These are phyloP conservation scores for Aphelenchoides besseyi DNA, from an alignment of 1,140 invertebrate species.

Conservation along the genomic window DNA sequence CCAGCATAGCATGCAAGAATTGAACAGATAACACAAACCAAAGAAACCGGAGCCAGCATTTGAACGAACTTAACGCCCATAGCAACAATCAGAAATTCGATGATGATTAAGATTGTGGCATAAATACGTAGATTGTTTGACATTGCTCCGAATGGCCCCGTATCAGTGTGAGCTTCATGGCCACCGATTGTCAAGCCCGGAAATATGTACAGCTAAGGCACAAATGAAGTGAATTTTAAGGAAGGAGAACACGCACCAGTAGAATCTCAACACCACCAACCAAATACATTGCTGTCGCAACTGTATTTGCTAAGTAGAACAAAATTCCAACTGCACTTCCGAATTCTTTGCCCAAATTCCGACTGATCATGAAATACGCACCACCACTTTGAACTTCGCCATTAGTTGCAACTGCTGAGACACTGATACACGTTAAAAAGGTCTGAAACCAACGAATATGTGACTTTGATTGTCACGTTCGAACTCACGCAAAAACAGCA, in stretches of 20 bases:
- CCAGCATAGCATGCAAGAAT: slow-evolving; percentile 67
- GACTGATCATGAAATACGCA: slow-evolving; percentile 94
- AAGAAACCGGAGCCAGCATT: slow-evolving; percentile 66
- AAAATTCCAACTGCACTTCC: slow-evolving; percentile 96
- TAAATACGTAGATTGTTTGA: slow-evolving; percentile 66
- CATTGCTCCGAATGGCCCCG: slow-evolving; percentile 60
- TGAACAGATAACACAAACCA: slow-evolving; percentile 66
- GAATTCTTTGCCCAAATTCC: slow-evolving; percentile 90
- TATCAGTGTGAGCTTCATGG: slow-evolving; percentile 59
- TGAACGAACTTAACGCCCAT: slow-evolving; percentile 67
- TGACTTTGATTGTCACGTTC: neutral
- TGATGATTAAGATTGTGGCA: slow-evolving; percentile 65
- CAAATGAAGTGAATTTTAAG: slow-evolving; percentile 27
- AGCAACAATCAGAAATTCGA: slow-evolving; percentile 66
- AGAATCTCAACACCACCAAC: slow-evolving; percentile 95
- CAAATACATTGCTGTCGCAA: slow-evolving; percentile 96
- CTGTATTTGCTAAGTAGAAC: slow-evolving; percentile 96
- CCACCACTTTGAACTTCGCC: slow-evolving; percentile 85
- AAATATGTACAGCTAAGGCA: slow-evolving; percentile 67
- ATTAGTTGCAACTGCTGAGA: slow-evolving; percentile 98
- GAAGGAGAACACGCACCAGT: slow-evolving; percentile 69
- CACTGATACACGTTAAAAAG: slow-evolving; percentile 93
- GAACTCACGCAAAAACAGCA: slow-evolving; percentile 71
- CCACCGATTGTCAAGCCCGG: slow-evolving; percentile 65
- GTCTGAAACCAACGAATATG: slow-evolving; percentile 71